These are phyloP conservation scores for Pseudococcus viburni DNA, from an alignment of 2,888 invertebrate genomes.

Conservation along the genomic window DNA sequence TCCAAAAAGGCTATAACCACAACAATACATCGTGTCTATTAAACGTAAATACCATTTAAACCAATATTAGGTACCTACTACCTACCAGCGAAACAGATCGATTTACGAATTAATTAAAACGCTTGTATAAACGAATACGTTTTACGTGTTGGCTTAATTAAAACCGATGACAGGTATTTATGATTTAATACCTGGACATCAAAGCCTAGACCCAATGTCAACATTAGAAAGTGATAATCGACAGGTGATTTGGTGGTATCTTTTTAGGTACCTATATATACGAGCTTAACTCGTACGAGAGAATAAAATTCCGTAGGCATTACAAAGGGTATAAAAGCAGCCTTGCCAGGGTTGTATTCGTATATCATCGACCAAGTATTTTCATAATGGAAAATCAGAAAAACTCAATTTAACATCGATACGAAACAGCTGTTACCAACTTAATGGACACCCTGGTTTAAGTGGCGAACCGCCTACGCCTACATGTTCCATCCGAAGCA, in stretches of 20 bases:
- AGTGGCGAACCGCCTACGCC: conserved; percentile 27
- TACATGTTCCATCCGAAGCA: conserved; percentile 8
- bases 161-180: neutral
- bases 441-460: conserved; percentile 5
- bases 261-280: neutral
- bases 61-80: too few species aligned
- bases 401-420: conserved; percentile 52
- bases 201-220: neutral
- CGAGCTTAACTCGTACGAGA: neutral
- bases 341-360: neutral
- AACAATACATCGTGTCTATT: too few species aligned
- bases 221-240: neutral
- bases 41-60: too few species aligned
- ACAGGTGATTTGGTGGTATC: neutral
- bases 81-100: too few species aligned
- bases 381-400: conserved; percentile 14
- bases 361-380: neutral
- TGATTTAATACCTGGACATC: neutral
- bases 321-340: neutral
- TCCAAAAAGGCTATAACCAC: too few species aligned
- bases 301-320: neutral
- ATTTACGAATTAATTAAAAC: conserved; percentile 7
- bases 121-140: neutral
- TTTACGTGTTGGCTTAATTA: conserved; percentile 8
- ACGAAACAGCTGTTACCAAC: conserved; percentile 22